phyloP scores from a whole-genome alignment of 1,140 invertebrate species.

The Calycopis cecrops region DNA sequence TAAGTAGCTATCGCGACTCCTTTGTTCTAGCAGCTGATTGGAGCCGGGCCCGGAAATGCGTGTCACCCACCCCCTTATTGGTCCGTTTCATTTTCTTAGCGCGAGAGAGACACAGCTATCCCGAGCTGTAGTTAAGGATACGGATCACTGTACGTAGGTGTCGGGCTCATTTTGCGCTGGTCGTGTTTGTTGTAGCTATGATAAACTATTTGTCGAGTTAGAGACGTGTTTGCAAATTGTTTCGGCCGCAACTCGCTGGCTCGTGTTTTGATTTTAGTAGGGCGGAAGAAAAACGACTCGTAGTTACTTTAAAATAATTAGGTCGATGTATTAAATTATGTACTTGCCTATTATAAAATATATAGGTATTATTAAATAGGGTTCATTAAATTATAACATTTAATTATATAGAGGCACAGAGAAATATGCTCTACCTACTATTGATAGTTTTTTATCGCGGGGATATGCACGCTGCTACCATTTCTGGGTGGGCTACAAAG shows the following conservation, averaged over 20 bases:
- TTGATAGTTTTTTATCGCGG: too few species aligned
- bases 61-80: slow-evolving; percentile 73
- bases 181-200: slow-evolving; percentile 41
- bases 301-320: too few species aligned
- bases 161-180: slow-evolving; percentile 51
- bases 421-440: too few species aligned
- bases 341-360: too few species aligned
- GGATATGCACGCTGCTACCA: too few species aligned
- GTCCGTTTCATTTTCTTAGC: slow-evolving; percentile 74
- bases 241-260: slow-evolving; percentile 29
- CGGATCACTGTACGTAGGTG: slow-evolving; percentile 61
- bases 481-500: too few species aligned
- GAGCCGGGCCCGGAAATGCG: slow-evolving; percentile 72
- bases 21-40: slow-evolving; percentile 75
- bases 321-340: too few species aligned
- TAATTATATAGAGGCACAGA: too few species aligned
- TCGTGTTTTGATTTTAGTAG: slow-evolving; percentile 42
- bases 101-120: slow-evolving; percentile 64
- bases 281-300: too few species aligned
- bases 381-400: too few species aligned
- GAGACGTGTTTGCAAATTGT: slow-evolving; percentile 52
- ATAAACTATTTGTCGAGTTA: slow-evolving; percentile 60
- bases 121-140: slow-evolving; percentile 67
- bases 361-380: too few species aligned
- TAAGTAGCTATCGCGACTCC: slow-evolving; percentile 71